Percentiles rank a stretch among this genome's conserved stretches.
phyloP scores from a whole-genome alignment of 2,113 vertebrate genomes.

The Syrmaticus mikado region DNA sequence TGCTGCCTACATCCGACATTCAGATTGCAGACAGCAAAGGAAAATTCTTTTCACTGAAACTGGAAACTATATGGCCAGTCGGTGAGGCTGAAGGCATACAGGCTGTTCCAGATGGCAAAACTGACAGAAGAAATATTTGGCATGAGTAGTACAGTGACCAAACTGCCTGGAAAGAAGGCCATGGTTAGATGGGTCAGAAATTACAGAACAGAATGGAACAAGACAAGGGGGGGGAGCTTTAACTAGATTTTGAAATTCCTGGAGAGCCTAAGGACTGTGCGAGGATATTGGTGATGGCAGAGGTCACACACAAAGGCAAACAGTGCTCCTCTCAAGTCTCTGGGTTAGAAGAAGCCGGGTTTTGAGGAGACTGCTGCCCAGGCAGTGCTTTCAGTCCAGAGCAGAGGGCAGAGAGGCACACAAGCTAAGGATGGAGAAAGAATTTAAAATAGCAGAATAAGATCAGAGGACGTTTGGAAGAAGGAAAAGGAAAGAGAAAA shows the following conservation, averaged over 20 bases:
- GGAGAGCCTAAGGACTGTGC: not conserved
- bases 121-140: not conserved
- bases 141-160: not conserved
- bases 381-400: not conserved
- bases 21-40: not conserved
- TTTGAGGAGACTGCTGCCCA: not conserved
- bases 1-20: not conserved
- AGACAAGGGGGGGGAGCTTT: not conserved
- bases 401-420: not conserved
- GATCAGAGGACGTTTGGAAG: not conserved
- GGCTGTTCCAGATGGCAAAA: not conserved
- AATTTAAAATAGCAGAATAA: conserved; percentile 32
- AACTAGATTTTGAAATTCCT: not conserved
- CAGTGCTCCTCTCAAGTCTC: fast-evolving
- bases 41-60: not conserved
- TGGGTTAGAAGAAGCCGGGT: not conserved
- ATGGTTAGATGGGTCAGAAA: not conserved
- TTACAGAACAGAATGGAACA: not conserved
- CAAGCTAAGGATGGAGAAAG: fast-evolving
- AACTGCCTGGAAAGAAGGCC: not conserved
- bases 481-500: conserved; percentile 45
- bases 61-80: fast-evolving
- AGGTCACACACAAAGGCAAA: not conserved
- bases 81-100: not conserved
- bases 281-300: fast-evolving